phyloP scores from a whole-genome alignment of 2,888 invertebrate species.

The Myopa tessellatipennis region DNA sequence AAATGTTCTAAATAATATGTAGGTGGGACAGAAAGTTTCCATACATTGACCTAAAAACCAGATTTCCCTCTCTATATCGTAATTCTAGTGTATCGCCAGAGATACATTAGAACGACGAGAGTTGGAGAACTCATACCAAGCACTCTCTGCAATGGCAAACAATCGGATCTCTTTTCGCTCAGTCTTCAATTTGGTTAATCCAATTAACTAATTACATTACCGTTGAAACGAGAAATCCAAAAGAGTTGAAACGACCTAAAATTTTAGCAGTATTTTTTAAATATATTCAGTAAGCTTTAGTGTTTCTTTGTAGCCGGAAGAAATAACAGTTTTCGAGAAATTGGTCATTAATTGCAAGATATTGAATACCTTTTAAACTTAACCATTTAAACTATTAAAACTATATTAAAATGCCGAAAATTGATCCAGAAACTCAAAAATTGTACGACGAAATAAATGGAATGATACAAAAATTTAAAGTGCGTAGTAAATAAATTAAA shows the following conservation, averaged over 20 bases:
- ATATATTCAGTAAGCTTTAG: slow-evolving; percentile 38
- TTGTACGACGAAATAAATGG: slow-evolving; percentile 85
- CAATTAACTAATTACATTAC: slow-evolving; percentile 43
- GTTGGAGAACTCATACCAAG: not conserved
- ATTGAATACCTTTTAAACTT: slow-evolving; percentile 42
- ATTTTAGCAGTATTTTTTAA: slow-evolving; percentile 35
- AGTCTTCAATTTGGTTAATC: slow-evolving; percentile 36
- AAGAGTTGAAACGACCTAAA: slow-evolving; percentile 30
- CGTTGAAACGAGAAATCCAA: slow-evolving; percentile 25
- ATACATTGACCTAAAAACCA: too few species aligned
- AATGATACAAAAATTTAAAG: slow-evolving; percentile 83
- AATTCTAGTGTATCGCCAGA: too few species aligned
- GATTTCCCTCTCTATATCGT: too few species aligned
- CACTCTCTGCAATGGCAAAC: not conserved
- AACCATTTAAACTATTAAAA: not conserved
- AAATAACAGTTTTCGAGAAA: slow-evolving; percentile 9
- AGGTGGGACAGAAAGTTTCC: too few species aligned
- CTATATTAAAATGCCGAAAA: slow-evolving; percentile 77
- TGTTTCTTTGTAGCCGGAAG: slow-evolving; percentile 38
- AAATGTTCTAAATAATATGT: too few species aligned
- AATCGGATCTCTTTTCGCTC: not conserved
- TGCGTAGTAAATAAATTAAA: slow-evolving; percentile 59
- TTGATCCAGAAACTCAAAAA: slow-evolving; percentile 82
- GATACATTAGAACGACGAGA: too few species aligned
- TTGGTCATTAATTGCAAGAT: slow-evolving; percentile 27